Conservation (phyloP, 2,113 vertebrate species). For the Campylomormyrus tamandua region DNA sequence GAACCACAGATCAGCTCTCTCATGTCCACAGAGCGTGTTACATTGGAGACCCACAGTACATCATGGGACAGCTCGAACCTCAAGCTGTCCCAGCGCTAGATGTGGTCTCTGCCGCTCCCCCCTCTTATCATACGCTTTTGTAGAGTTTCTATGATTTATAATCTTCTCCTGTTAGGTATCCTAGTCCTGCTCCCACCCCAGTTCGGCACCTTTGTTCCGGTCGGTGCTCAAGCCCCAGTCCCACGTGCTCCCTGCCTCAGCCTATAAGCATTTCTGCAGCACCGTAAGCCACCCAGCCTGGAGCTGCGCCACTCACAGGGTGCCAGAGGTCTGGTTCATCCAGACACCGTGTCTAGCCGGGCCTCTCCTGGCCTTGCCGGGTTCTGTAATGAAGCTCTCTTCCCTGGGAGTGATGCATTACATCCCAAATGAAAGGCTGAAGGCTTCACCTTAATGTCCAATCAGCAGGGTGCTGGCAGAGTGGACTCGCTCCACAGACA, state of each 20-base stretch:
- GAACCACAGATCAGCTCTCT: neutral
- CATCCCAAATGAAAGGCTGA: neutral
- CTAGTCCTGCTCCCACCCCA: neutral
- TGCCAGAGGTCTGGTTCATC: neutral
- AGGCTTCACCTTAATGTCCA: neutral
- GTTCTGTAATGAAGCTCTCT: neutral
- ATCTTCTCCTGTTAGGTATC: neutral
- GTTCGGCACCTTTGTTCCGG: neutral
- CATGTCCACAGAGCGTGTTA: neutral
- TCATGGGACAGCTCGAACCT: neutral
- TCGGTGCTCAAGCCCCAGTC: neutral
- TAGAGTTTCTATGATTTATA: neutral
- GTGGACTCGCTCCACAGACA: neutral
- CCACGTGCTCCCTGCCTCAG: neutral
- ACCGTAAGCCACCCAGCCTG: neutral
- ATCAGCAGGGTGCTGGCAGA: constrained; percentile 10
- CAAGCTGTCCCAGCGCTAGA: neutral
- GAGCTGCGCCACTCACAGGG: neutral
- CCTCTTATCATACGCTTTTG: neutral
- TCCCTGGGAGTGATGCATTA: neutral
- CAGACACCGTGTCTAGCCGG: neutral
- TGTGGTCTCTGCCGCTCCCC: neutral
- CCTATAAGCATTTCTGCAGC: neutral
- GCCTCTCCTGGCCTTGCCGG: neutral
- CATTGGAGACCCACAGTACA: neutral